Evolutionary conservation across 2,797 vertebrate species (phyloP), one percentile per base, ranked within the genome.

Genomic region (Botia kubotai): DNA sequence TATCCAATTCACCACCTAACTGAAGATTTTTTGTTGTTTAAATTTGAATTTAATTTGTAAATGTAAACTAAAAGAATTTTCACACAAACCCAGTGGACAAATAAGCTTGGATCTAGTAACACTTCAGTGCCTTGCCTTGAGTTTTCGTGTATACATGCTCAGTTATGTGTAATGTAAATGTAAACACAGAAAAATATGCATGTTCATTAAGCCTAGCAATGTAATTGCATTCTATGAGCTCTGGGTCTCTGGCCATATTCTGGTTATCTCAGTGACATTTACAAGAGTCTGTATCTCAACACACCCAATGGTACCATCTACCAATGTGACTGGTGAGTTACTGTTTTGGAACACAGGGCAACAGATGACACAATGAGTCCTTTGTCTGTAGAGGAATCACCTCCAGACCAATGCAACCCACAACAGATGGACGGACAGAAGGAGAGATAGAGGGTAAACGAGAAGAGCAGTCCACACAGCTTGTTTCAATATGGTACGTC

Each of bases 381-480:
- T 14, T 48, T 69, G 55, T 65, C 29, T 48, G 7, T 66, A 17
- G 63, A 72, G 78, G 21, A 72, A 66, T 80, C 70, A 53, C 57
- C 19, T 53, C 46, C 36, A 8, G 6, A 79, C 62, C 60, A 33
- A 12, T 33, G 62, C 14, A 66, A 29, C 46, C 60, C 60, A 67
- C 23, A 65, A 58, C 72, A 85, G 76, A 85, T 82, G 82, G 85
- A 60, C 72, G 73, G 50, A 79, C 60, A 69, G n/a, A 57, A 48
- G 19, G 62, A 81, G 19, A 17, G 63, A 72, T 48, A 80, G 52
- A 74, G 81, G 74, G 81, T 82, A 82, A 78, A 75, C 62, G 78
- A 62, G 12, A 77, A 74, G 77, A 75, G 66, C 23, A 3, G 67
- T 58, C 52, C 7, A 53, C 77, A 65, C 68, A 72, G 77, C 68